Conservation (phyloP, 2,888 invertebrate genomes). For the Xestia sexstrigata region DNA sequence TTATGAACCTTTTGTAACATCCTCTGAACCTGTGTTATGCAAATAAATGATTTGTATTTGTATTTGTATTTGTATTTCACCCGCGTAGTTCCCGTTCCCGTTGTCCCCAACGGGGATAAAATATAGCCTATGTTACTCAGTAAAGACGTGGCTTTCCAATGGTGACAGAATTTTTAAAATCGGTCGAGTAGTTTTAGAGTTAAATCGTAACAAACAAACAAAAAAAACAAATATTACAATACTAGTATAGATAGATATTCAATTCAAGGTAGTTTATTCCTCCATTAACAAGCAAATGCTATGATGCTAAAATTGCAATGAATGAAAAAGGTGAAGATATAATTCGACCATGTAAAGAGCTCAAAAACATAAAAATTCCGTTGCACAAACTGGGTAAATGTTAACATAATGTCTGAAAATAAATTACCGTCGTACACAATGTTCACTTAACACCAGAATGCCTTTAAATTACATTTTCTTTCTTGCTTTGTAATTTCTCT, state of each 20-base stretch:
- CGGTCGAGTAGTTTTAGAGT: too few relatives aligned
- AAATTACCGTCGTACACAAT: conserved; percentile 25
- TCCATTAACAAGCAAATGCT: not conserved
- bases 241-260: not conserved
- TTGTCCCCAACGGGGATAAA: too few relatives aligned
- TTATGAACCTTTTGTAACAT: too few relatives aligned
- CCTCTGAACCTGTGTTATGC: too few relatives aligned
- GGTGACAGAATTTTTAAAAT: too few relatives aligned
- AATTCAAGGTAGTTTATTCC: not conserved
- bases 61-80: too few relatives aligned
- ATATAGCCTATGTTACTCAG: too few relatives aligned
- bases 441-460: conserved; percentile 36
- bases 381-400: conserved; percentile 5
- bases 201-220: too few relatives aligned
- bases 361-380: conserved; percentile 15
- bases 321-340: not conserved
- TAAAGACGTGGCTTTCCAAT: too few relatives aligned
- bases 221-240: too few relatives aligned
- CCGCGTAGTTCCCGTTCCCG: too few relatives aligned
- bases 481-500: conserved; percentile 1
- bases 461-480: conserved; percentile 6
- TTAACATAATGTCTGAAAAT: conserved; percentile 26
- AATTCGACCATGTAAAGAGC: not conserved
- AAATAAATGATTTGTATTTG: too few relatives aligned
- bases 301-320: not conserved